These are phyloP conservation scores for Anodontia alba DNA, from an alignment of 2,888 invertebrate genomes.

Conservation along the genomic window DNA sequence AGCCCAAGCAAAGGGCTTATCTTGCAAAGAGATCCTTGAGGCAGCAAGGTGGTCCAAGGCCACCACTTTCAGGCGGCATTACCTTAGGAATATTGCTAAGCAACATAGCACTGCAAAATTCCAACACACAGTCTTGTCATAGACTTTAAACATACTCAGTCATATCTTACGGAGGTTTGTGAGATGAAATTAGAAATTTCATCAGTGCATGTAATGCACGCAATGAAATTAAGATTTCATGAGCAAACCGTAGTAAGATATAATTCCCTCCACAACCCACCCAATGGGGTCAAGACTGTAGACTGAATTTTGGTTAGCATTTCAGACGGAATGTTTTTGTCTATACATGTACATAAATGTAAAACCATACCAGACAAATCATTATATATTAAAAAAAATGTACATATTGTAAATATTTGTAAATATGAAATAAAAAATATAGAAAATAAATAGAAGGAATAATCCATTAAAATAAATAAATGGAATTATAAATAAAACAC, in stretches of 20 bases:
- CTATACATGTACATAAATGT: too few species aligned
- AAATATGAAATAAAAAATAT: too few species aligned
- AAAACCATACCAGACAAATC: too few species aligned
- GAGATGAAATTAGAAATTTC: background rate
- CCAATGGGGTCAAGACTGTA: too few species aligned
- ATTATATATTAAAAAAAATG: too few species aligned
- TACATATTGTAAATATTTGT: too few species aligned
- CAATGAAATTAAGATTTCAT: background rate
- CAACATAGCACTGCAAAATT: background rate
- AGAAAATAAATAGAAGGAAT: too few species aligned
- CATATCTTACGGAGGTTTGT: background rate
- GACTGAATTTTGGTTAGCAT: too few species aligned
- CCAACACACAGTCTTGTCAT: background rate
- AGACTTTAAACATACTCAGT: background rate
- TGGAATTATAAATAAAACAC: too few species aligned
- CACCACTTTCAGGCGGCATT: background rate
- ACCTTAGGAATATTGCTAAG: background rate
- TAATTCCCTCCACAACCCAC: background rate
- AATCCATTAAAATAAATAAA: too few species aligned
- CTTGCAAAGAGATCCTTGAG: background rate
- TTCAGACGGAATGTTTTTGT: too few species aligned
- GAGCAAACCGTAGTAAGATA: background rate
- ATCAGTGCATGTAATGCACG: background rate
- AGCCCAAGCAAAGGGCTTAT: background rate
- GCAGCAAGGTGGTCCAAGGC: background rate